Evolutionary conservation across 2,113 vertebrate genomes (phyloP).

Genomic region (Vombatus ursinus): DNA sequence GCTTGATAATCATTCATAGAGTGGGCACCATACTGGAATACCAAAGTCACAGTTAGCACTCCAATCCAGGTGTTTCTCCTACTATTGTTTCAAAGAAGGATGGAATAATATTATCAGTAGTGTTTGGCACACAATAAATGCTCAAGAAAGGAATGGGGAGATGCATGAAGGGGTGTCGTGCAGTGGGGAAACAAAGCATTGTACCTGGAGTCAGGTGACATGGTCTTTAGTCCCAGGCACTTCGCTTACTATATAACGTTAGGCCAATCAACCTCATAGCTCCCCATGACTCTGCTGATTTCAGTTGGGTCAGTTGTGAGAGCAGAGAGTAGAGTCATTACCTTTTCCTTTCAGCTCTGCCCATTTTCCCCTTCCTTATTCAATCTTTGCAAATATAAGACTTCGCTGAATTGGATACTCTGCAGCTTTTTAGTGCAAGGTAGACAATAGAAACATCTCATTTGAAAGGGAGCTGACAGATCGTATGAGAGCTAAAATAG

Average conservation of each 20-base stretch:
- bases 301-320: neutral
- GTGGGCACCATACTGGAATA: neutral
- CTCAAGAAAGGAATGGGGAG: neutral
- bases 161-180: neutral
- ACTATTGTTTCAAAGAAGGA: neutral
- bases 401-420: neutral
- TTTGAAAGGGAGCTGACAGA: neutral
- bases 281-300: neutral
- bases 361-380: neutral
- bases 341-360: neutral
- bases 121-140: neutral
- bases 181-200: neutral
- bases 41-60: neutral
- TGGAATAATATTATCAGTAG: neutral
- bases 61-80: neutral
- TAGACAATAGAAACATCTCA: neutral
- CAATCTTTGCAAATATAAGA: neutral
- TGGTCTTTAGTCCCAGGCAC: neutral
- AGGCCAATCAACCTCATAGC: neutral
- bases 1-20: conserved; percentile 19
- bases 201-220: neutral
- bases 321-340: neutral
- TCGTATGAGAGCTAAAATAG: neutral
- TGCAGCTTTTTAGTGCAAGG: neutral
- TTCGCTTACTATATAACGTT: neutral